Evolutionary conservation across 2,888 invertebrate species (phyloP).

Genomic region (Seira sanloemensis): DNA sequence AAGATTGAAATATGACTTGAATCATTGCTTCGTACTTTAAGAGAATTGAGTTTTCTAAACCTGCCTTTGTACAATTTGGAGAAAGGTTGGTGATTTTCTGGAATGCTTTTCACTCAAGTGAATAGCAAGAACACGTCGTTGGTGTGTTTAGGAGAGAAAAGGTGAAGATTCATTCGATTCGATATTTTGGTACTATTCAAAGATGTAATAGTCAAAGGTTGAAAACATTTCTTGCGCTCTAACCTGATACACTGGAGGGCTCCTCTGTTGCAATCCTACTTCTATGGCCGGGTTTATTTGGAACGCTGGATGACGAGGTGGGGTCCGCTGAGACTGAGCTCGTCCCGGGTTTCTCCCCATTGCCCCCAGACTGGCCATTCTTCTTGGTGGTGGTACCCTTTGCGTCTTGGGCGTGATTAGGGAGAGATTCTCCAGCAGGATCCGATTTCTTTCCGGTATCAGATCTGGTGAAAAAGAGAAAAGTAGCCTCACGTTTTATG

Average conservation of each 20-base stretch:
- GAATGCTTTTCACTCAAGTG: no score
- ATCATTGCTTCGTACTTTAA: background rate
- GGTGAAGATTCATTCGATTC: no score
- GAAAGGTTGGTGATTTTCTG: no score
- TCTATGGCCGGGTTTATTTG: slow-evolving; percentile 12
- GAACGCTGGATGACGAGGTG: slow-evolving; percentile 35
- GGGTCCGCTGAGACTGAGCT: slow-evolving; percentile 47
- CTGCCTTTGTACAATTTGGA: no score
- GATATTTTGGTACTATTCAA: no score
- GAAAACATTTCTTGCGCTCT: no score
- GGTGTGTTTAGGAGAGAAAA: no score
- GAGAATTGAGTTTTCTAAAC: no score
- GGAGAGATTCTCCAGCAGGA: slow-evolving; percentile 35
- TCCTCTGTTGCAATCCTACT: slow-evolving; percentile 77
- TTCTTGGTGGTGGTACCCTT: slow-evolving; percentile 67
- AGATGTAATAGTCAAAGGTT: no score
- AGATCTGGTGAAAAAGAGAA: no score
- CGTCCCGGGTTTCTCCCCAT: slow-evolving; percentile 52
- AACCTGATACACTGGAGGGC: slow-evolving; percentile 81
- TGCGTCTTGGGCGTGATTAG: slow-evolving; percentile 67
- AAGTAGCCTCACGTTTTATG: no score
- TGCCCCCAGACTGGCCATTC: slow-evolving; percentile 68
- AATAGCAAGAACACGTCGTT: no score
- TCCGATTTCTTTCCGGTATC: slow-evolving; percentile 44
- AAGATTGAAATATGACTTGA: background rate